Evolutionary conservation across 1,140 invertebrate genomes (phyloP), one percentile per base, ranked within the genome.

Genomic region (Panulirus ornatus): DNA sequence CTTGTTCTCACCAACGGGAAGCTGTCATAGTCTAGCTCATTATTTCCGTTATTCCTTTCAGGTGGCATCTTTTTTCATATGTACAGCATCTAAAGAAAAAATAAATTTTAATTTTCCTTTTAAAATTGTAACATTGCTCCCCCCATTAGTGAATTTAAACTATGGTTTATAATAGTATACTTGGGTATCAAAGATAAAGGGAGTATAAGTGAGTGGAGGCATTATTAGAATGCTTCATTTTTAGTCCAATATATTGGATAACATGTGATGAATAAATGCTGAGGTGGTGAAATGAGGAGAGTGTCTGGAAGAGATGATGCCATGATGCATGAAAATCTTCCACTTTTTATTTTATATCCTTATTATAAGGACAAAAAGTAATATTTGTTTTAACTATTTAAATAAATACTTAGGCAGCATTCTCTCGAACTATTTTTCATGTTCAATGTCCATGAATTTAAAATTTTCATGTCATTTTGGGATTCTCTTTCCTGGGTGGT

Each of bases 1-100:
- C 85, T 92, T 51, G 91, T 92, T 30, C 85, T 92, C 9, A 92
- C 88, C 75, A 92, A 92, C 71, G 91, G 79, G n/a, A 92, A 92
- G 71, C 63, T 92, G 40, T 90, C 91, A 75, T 92, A 91, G 86
- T 89, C 34, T 38, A 54, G 38, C 19, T 78, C 51, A 36, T 16
- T n/a, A 1, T 47, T 36, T 71, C 19, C 34, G 6, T 27, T 34
- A 11, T 70, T 71, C 38, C 27, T 14, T 42, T 30, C 36, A 27
- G n/a, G 22, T 78, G 27, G 44, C 44, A 44, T 78, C 42, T 47
- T 78, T 27, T 44, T 34, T 78, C 44, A 44, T 47, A 44, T 47
- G 27, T 78, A 42, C 44, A 27, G 42, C 75, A 78, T 78, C 75
- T 19, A 19, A 42, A 78, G 44, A 78, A 75, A 27, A 30, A 3